These are phyloP conservation scores for Hippopotamus amphibius DNA, from an alignment of 2,113 vertebrate species.

Conservation along the genomic window DNA sequence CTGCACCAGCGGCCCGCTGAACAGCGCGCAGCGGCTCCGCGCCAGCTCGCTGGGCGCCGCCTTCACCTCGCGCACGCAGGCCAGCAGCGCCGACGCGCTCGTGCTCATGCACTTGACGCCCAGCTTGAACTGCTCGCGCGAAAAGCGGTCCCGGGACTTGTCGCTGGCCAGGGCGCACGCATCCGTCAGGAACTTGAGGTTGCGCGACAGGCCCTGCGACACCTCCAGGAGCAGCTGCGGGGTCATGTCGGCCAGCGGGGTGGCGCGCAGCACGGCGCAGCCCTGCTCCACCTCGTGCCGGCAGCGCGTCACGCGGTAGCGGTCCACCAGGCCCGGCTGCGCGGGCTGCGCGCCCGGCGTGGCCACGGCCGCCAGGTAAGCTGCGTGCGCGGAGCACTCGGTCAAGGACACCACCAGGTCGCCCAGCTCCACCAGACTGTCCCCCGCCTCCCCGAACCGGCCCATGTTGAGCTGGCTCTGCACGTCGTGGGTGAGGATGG, in stretches of 20 bases:
- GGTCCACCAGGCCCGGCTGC: conserved; percentile 95
- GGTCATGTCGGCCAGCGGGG: conserved; percentile 93
- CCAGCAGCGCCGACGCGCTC: conserved; percentile 96
- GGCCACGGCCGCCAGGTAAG: conserved; percentile 96
- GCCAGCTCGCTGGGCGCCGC: conserved; percentile 95
- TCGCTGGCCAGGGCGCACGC: conserved; percentile 96
- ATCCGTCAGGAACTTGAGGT: conserved; percentile 96
- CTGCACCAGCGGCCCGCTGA: conserved; percentile 95
- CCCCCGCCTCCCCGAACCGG: conserved; percentile 95
- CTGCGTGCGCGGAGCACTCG: conserved; percentile 96
- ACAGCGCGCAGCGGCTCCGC: conserved; percentile 95
- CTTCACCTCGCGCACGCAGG: conserved; percentile 97
- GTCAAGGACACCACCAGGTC: conserved; percentile 97
- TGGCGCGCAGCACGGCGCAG: conserved; percentile 92
- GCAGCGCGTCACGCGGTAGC: conserved; percentile 98
- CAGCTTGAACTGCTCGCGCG: conserved; percentile 97
- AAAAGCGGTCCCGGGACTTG: conserved; percentile 95
- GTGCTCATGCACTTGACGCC: conserved; percentile 98
- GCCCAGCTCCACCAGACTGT: conserved; percentile 95
- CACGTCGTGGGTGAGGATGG: conserved; percentile 97
- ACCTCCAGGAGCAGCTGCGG: conserved; percentile 97
- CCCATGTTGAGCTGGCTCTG: conserved; percentile 99
- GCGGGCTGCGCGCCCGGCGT: conserved; percentile 93
- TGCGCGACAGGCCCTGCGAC: conserved; percentile 96
- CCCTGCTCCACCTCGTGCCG: conserved; percentile 98